Evolutionary conservation across 2,113 vertebrate species (phyloP).

Genomic region (Cricetomys ansorgei): DNA sequence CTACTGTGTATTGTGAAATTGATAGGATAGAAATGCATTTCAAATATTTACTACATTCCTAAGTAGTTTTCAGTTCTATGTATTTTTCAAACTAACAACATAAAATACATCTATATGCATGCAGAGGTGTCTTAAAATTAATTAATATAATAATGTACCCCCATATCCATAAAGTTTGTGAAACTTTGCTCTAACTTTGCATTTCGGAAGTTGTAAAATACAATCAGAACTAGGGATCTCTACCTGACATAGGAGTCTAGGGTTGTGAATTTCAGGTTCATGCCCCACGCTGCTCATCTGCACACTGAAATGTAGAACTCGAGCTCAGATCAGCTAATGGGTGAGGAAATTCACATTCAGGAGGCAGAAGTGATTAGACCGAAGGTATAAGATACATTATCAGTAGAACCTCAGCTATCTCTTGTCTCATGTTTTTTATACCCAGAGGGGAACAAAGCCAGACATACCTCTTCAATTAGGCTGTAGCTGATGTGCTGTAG

Average conservation of each 20-base stretch:
- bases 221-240: neutral
- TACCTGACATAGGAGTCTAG: no score
- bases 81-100: conserved; percentile 21
- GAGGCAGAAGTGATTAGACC: neutral
- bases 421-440: neutral
- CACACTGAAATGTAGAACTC: neutral
- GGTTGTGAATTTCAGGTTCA: neutral
- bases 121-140: neutral
- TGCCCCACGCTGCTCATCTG: neutral
- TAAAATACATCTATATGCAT: neutral
- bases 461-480: neutral
- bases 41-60: neutral
- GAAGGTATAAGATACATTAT: neutral
- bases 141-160: neutral
- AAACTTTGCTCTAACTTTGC: neutral
- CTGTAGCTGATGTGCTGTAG: neutral
- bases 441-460: neutral
- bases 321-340: neutral
- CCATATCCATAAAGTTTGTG: neutral
- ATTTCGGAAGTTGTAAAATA: neutral
- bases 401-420: neutral
- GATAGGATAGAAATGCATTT: neutral
- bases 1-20: neutral
- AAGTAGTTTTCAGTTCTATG: neutral
- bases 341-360: neutral